Evolutionary conservation across 2,888 invertebrate species (phyloP).

Genomic region (Crematogaster levior): DNA sequence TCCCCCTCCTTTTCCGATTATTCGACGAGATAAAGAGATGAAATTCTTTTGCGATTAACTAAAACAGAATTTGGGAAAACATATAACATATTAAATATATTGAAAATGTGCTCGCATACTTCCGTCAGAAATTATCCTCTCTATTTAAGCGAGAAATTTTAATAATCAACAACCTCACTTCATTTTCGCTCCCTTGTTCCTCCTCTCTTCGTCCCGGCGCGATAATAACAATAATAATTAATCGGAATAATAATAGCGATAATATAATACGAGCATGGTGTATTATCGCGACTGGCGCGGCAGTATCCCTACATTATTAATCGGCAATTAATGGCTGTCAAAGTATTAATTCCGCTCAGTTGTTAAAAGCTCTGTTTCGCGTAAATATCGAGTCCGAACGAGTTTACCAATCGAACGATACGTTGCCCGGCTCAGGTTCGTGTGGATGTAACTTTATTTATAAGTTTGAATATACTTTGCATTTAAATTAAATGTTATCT

Average conservation of each 20-base stretch:
- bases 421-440: neutral
- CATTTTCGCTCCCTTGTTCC: neutral
- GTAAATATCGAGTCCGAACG: neutral
- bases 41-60: neutral
- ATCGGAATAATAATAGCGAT: constrained; percentile 41
- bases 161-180: constrained; percentile 1
- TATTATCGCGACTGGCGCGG: constrained; percentile 20
- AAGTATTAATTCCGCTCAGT: constrained; percentile 44
- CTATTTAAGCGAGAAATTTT: constrained; percentile 32
- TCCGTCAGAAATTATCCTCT: neutral
- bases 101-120: neutral
- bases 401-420: constrained; percentile 10
- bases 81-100: neutral
- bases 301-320: constrained; percentile 35
- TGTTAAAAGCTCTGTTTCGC: constrained; percentile 23
- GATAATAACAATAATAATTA: constrained; percentile 49
- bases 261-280: constrained; percentile 21
- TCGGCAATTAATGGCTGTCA: constrained; percentile 45
- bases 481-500: constrained; percentile 7
- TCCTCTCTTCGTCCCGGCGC: neutral
- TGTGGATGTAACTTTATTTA: neutral
- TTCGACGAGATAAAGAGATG: neutral
- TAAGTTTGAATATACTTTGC: constrained; percentile 1
- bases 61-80: neutral
- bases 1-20: neutral